Percentiles rank a stretch among this genome's conserved stretches.
These are phyloP conservation scores for Myopa testacea DNA, from an alignment of 2,888 invertebrate genomes.

Conservation along the genomic window DNA sequence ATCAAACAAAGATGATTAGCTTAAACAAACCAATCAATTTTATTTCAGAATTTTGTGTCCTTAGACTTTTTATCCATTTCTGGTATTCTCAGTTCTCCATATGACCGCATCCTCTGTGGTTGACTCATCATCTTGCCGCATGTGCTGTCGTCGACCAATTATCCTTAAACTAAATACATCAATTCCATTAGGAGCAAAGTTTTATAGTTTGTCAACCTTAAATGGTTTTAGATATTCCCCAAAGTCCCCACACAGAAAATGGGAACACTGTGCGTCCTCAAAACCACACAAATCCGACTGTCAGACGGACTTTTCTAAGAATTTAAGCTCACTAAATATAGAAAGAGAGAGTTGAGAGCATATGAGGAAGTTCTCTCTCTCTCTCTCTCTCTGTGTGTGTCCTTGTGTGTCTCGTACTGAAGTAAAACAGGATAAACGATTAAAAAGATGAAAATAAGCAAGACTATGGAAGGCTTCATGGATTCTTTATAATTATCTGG, in stretches of 20 bases:
- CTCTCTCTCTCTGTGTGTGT: too few relatives aligned
- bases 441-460: neutral
- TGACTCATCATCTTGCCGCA: slow-evolving; percentile 21
- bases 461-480: too few relatives aligned
- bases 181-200: slow-evolving; percentile 21
- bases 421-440: neutral
- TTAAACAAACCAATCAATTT: too few relatives aligned
- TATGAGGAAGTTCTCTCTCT: too few relatives aligned
- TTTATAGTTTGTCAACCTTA: slow-evolving; percentile 19
- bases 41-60: too few relatives aligned
- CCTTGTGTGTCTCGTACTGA: too few relatives aligned
- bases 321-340: neutral
- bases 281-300: slow-evolving; percentile 11
- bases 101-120: neutral
- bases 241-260: neutral
- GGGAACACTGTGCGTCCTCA: neutral
- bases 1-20: too few relatives aligned
- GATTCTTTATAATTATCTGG: too few relatives aligned
- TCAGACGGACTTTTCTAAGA: neutral
- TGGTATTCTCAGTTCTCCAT: neutral
- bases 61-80: neutral
- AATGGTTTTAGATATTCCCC: slow-evolving; percentile 9
- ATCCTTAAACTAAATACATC: slow-evolving; percentile 28
- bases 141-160: slow-evolving; percentile 28
- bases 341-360: neutral